Base-by-base conservation (phyloP, 2,797 vertebrate species). In the Crypturellus tataupa region DNA sequence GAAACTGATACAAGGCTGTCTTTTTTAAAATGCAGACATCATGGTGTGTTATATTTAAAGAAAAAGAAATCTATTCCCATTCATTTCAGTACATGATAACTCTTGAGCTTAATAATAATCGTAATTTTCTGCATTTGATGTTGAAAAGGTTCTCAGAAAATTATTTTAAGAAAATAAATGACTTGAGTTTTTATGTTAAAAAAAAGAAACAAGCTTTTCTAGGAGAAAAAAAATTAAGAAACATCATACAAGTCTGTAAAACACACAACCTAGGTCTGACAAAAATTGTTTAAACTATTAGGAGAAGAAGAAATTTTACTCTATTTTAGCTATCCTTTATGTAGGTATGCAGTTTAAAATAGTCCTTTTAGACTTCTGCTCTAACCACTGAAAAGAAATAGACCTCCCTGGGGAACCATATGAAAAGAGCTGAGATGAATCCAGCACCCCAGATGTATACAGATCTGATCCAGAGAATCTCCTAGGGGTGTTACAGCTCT, bases 81-180 rank as follows among this genome's bases (percentile, higher is more conserved):
- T 86, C 16, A 25, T 86, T 94, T 90, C 40, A 79, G 67, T 39
- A 47, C 21, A 1, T 64, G 55, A 73, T 81, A 89, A 79, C 56
- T 39, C 60, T 91, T 84, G 39, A 80, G 62, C 21, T 80, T 91
- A 65, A 44, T 49, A 25, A 60, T 11, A 25, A 60, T 15, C 25
- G 70, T 27, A 51, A 29, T 64, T 94, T 93, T 59, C 18, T 79
- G 23, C 64, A 24, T 12, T 51, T 88, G 27, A 71, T 59, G 16
- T 24, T 69, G 40, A 93, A 94, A 78, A 12, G 2, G 47, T 89
- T 78, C 47, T 89, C 47, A 87, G 73, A 95, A 80, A 29, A 49
- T 49, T 51, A 64, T 60, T 53, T 85, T 42, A 87, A 78, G 37
- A 21, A 62, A 85, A 88, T 15, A 75, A 68, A 42, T 10, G 60